These are phyloP conservation scores for Brachionus sp. DNA, from an alignment of 1,140 invertebrate genomes.

Conservation along the genomic window DNA sequence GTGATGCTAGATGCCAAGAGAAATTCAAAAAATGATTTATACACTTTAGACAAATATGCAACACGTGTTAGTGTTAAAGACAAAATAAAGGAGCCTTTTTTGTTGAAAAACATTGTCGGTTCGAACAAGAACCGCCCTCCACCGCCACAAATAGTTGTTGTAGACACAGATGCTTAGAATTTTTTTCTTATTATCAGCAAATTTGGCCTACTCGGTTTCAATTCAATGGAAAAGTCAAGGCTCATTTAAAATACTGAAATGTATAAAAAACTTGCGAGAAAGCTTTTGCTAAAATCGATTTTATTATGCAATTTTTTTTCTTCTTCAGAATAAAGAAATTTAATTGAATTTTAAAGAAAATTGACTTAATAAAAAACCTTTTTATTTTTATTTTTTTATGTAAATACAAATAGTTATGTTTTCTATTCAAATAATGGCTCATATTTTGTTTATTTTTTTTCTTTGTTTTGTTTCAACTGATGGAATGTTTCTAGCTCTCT, in stretches of 20 bases:
- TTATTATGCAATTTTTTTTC: background rate
- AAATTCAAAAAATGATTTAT: slow-evolving; percentile 32
- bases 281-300: background rate
- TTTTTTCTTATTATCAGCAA: background rate
- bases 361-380: background rate
- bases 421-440: background rate
- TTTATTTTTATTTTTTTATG: background rate
- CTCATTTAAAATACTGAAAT: background rate
- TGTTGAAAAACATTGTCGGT: background rate
- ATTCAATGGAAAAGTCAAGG: background rate
- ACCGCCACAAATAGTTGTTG: slow-evolving; percentile 11
- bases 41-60: background rate
- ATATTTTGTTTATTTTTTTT: background rate
- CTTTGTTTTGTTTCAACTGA: background rate
- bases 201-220: background rate
- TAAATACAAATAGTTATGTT: background rate
- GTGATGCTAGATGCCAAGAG: background rate
- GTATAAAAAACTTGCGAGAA: background rate
- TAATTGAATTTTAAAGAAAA: background rate
- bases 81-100: slow-evolving; percentile 18
- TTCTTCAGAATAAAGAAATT: background rate
- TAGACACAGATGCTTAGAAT: slow-evolving; percentile 28
- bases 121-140: background rate
- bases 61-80: background rate
- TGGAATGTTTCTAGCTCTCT: background rate